Evolutionary conservation across 2,888 invertebrate species (phyloP), one percentile per base, ranked within the genome.

Genomic region (Noctua janthe): DNA sequence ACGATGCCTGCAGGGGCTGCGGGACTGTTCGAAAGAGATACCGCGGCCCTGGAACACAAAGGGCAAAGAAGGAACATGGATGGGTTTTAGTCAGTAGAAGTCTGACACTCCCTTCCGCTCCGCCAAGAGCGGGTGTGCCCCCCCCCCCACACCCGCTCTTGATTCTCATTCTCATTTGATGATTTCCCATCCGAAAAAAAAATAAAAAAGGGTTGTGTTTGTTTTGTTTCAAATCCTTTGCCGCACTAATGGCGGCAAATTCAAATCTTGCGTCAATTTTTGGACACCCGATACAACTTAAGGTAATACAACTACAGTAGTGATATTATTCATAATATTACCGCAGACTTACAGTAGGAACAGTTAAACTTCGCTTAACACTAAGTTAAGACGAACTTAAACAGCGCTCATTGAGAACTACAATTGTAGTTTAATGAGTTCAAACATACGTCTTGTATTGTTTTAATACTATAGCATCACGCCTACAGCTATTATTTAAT

Each of bases 381-480:
- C 39, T 23, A 80, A 49, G 39, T 69, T 59, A 29, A 80, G 49
- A 29, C 2, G 13, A 59, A 80, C 47, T 39, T 56, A 56, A 78
- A 78, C 69, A 78, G 47, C 47, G 49, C 29, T 29, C 67, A 49
- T 39, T 78, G 49, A 29, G 56, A 49, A 69, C 67, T 69, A 13
- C 56, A 39, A 43, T 59, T 59, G 39, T 69, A 59, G 49, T 69
- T 56, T 49, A 56, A 78, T 79, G 64, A 78, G 79, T 78, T 78
- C 17, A n/a, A 29, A 66, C 35, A 78, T 17, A 51, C 43, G 6
- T n/a, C 43, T 76, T 29, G 29, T 23, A 23, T 54, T 39, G 71
- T 51, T 71, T n/a, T 15, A 69, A 56, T 56, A 72, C 17, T 59
- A 66, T 43, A 35, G 10, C 43, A 6, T n/a, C 11, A n/a, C n/a